Evolutionary conservation across 2,113 vertebrate genomes (phyloP), one percentile per base, ranked within the genome.

Genomic region (Lichenostomus cassidix): DNA sequence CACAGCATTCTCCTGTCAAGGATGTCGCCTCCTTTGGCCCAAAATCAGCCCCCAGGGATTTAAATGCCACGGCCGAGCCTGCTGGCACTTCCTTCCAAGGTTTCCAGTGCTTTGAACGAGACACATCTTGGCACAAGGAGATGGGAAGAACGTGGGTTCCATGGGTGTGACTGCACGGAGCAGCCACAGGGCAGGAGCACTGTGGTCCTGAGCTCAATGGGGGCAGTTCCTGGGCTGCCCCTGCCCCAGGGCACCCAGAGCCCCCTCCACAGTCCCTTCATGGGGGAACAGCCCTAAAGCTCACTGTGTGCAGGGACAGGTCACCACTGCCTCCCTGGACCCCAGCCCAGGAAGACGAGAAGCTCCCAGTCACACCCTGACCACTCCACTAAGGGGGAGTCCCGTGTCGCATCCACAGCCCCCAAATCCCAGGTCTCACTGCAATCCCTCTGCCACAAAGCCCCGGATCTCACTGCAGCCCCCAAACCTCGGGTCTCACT

Each of bases 151-250:
- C 0, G 0, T 12, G 67, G 42, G 29, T 27, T 35, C 41, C 49
- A 10, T 3, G 29, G 56, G 5, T 25, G 29, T 29, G 56, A 55
- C 29, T 18, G 85, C 47, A 29, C 0, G 0, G 41, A 89, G 50
- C 73, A 55, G 8, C 13, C 78, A n/a, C 1, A 0, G 41, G 19
- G 58, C 46, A 70, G 62, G 31, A 69, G 28, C 49, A 53, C 8
- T 0, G 0, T 1, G 1, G 17, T 25, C 35, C 49, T 44, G 46
- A 71, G 27, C 42, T 44, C 15, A 2, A 5, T 0, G 4, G 4
- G 19, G 49, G 8, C 8, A 67, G 23, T 4, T 58, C 42, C 71
- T 2, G 24, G 27, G 31, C 21, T 3, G 4, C 23, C 31, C 1
- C 1, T 12, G 31, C 60, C 41, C 39, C 49, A 0, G 49, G 0